Conservation (phyloP, 2,888 invertebrate species). For the Pterostichus niger region DNA sequence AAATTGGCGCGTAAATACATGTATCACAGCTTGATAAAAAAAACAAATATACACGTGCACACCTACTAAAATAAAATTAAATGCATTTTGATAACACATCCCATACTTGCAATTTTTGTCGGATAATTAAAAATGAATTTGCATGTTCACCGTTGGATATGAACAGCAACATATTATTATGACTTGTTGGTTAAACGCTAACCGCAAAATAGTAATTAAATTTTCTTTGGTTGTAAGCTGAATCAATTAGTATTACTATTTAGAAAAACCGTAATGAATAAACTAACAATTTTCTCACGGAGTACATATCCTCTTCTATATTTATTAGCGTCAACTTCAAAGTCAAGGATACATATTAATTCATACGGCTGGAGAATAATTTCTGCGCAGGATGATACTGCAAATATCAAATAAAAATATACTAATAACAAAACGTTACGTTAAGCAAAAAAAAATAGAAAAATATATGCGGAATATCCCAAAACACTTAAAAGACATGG, state of each 20-base stretch:
- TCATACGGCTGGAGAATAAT: too few species aligned
- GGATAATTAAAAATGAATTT: not conserved
- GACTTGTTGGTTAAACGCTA: not conserved
- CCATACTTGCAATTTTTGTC: too few species aligned
- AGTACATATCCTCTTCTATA: not conserved
- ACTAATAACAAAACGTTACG: not conserved
- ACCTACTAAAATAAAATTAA: not conserved
- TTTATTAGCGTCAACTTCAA: not conserved
- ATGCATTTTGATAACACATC: too few species aligned
- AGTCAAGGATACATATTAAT: not conserved
- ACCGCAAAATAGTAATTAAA: constrained; percentile 20
- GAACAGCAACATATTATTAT: not conserved
- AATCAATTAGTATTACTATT: not conserved
- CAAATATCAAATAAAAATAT: not conserved
- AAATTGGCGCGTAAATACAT: too few species aligned
- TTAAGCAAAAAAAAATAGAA: not conserved
- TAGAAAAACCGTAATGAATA: not conserved
- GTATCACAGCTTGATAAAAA: too few species aligned
- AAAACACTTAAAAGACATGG: not conserved
- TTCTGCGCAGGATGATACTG: not conserved
- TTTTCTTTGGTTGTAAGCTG: constrained; percentile 4
- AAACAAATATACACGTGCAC: not conserved
- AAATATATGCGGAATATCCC: constrained; percentile 9
- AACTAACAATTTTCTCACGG: not conserved
- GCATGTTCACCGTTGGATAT: not conserved